Evolutionary conservation across 2,797 vertebrate species (phyloP), one percentile per base, ranked within the genome.

Genomic region (Lutjanus argentimaculatus): DNA sequence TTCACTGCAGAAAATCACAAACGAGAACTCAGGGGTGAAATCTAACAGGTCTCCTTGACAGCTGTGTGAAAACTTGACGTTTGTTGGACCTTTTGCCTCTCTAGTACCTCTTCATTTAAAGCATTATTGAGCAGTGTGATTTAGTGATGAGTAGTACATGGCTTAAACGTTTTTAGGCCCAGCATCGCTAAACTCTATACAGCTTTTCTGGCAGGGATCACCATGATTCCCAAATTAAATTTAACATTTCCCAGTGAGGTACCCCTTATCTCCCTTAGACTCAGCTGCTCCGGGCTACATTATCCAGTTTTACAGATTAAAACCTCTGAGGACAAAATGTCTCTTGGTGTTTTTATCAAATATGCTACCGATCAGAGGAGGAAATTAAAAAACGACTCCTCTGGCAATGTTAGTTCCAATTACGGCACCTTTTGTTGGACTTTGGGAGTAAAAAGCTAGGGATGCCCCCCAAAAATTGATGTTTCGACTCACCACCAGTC

Each of bases 1-100:
- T 56, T 42, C 5, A 46, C 52, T 43, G 43, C n/a, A 71, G 30
- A 49, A 67, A 72, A 67, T 57, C 59, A 66, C 30, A 46, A 72
- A 71, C 51, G 0, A 46, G 7, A 55, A 48, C 61, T 14, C 16
- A 15, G 56, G 51, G 22, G 21, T 43, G 22, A 66, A 52, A 49
- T 22, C 40, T 4, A n/a, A n/a, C 57, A 22, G 19, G 17, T 25
- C 25, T 19, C 6, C 25, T 25, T 25, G 15, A 40, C 61, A 55
- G 51, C 19, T 12, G 13, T 1, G 40, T 10, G 55, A 21, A 14
- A 19, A 30, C 12, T 2, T 17, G 22, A 53, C 11, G 14, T 62
- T 57, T 65, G 2, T 36, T 12, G 2, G 17, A 40, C 30, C 10
- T 8, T 67, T 46, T 36, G 10, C 45, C 22, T 40, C 48, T 59